phyloP scores from a whole-genome alignment of 1,140 invertebrate species.

The Cataglyphis hispanica region DNA sequence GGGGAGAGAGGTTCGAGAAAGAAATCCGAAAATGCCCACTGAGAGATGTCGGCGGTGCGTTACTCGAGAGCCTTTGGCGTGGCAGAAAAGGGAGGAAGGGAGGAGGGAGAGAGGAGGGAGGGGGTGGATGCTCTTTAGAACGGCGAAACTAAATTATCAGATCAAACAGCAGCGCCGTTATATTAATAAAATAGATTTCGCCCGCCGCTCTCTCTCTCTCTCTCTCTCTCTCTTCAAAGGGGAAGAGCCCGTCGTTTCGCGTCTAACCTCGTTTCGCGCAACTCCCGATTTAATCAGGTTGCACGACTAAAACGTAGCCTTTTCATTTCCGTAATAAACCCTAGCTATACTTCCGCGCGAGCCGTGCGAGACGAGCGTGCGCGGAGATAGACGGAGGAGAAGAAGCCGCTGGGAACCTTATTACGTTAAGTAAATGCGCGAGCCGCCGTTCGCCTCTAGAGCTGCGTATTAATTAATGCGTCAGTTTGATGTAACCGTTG shows the following conservation, averaged over 20 bases:
- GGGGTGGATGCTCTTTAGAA: conserved; percentile 64
- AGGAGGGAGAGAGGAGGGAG: background rate
- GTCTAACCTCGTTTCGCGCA: conserved; percentile 80
- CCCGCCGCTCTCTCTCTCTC: conserved; percentile 61
- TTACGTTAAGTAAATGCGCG: conserved; percentile 63
- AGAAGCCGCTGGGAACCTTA: conserved; percentile 52
- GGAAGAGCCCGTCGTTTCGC: conserved; percentile 69
- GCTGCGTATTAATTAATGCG: conserved; percentile 55
- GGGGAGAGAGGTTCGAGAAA: conserved; percentile 11
- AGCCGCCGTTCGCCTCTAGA: conserved; percentile 35
- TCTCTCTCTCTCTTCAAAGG: conserved; percentile 61
- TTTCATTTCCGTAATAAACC: conserved; percentile 64
- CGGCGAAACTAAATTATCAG: conserved; percentile 79
- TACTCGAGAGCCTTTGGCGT: conserved; percentile 50
- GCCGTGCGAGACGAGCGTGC: conserved; percentile 3
- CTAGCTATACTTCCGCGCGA: conserved; percentile 25
- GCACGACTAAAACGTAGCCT: conserved; percentile 63
- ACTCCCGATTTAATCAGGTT: conserved; percentile 81
- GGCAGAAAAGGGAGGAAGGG: background rate
- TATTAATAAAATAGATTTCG: conserved; percentile 84
- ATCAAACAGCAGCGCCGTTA: conserved; percentile 80
- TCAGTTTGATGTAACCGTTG: conserved; percentile 44
- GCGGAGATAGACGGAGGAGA: background rate
- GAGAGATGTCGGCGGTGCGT: conserved; percentile 36
- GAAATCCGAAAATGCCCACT: conserved; percentile 51